Base-by-base conservation (phyloP, 2,113 vertebrate genomes). In the Lota lota region DNA sequence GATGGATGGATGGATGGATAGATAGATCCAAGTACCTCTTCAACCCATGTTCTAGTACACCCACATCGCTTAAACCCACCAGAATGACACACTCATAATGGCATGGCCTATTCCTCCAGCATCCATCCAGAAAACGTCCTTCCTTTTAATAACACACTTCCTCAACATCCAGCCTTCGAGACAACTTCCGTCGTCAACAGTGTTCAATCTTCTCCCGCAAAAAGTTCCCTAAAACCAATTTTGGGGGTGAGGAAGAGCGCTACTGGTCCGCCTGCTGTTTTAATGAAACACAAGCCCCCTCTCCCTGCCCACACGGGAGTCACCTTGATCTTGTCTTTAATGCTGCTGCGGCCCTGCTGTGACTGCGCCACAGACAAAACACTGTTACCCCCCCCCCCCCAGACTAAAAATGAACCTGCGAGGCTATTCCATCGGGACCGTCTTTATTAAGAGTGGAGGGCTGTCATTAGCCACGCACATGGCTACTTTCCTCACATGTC, bases 371-470 rank as follows among this genome's bases (percentile, higher is more conserved):
- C 71, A 47, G 64, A 56, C 21, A 79, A 79, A 80, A 80, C 74
- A 66, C 57, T 57, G 57, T 28, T 83, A 33, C 40, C 40, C 11
- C 40, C 40, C 28, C 28, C 2, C 28, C 64, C 77, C 72, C 47
- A 19, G 69, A 76, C 67, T 68, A 75, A 76, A 56, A 72, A 22
- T 68, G 78, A 62, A 66, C 68, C 62, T 11, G 74, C 70, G 64
- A 68, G 72, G 76, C 74, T 83, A 73, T 79, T 83, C 56, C 68
- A 66, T 61, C 36, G 10, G 16, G 60, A 68, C 78, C 78, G 72
- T 63, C 4, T 84, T 78, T 82, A 83, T 88, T 83, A 70, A 81
- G 79, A 64, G 65, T 53, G 63, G 69, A 33, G 72, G 22, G 65
- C 63, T 74, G 75, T 88, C 80, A 79, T 83, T 75, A 77, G 72